Base-by-base conservation (phyloP, 2,797 vertebrate species). In the Tachyglossus aculeatus region DNA sequence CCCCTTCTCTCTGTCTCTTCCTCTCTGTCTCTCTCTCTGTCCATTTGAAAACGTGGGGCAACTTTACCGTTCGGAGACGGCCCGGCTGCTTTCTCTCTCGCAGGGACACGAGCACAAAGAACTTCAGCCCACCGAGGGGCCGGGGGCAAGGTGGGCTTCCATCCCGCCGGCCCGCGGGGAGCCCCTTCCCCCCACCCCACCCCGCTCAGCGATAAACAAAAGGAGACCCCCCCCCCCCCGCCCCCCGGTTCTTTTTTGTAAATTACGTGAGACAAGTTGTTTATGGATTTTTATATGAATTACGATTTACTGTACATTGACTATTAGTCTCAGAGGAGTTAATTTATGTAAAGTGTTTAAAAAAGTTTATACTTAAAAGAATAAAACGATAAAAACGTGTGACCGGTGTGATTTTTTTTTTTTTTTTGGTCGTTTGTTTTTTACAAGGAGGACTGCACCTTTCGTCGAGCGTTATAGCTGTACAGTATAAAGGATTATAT, bases 311-410 rank as follows among this genome's bases (percentile, higher is more conserved):
- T 96, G 96, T 97, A 96, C 95, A 96, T 97, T 95, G 94, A 93
- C 96, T 98, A 96, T 93, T 95, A 96, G 96, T 96, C 96, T 97
- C 95, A 95, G 94, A 97, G 95, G 94, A 95, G 95, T 96, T 96
- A 96, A 97, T 96, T 98, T 96, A 97, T 97, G 95, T 97, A 98
- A 98, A 98, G 96, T 98, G 95, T 98, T 98, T 97, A 95, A 97
- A 96, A 96, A 97, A 90, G 89, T 94, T 94, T 94, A 94, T 94
- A 94, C 92, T 96, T 94, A 96, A 96, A 86, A n/a, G 86, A 98
- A 99, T 98, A 97, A 97, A 98, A 95, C 62, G 84, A 93, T 95
- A 96, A 96, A 97, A 97, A 94, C 86, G 92, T 90, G 92, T 93
- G 92, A 92, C 86, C 88, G 83, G 92, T 93, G 92, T 93, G 92